Conservation (phyloP, 2,797 vertebrate species). For the Phaenicophaeus curvirostris region DNA sequence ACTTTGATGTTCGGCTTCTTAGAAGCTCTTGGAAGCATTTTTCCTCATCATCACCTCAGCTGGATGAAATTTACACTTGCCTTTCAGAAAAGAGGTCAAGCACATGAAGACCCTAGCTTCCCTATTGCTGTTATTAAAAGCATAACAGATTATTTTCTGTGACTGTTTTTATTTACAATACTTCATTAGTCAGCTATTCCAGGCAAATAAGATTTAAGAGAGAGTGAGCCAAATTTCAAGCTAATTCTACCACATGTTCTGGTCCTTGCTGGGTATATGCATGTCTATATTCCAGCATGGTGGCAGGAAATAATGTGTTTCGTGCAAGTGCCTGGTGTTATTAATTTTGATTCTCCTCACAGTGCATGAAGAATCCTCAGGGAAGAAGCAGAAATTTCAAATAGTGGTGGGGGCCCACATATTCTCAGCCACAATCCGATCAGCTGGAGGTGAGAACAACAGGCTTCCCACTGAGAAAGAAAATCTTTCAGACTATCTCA, state of each 20-base stretch:
- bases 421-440: background rate
- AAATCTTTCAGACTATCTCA: background rate
- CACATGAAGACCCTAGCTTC: background rate
- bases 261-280: background rate
- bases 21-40: background rate
- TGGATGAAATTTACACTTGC: background rate
- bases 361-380: background rate
- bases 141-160: background rate
- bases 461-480: background rate
- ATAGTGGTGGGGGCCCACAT: background rate
- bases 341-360: background rate
- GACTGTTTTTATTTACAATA: background rate
- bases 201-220: background rate
- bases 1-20: background rate
- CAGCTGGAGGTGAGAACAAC: background rate
- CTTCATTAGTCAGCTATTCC: background rate
- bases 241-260: background rate
- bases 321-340: background rate
- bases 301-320: background rate
- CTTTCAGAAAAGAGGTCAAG: background rate
- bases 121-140: background rate
- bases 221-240: background rate
- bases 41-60: background rate
- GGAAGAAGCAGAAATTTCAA: background rate
- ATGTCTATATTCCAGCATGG: background rate